Base-by-base conservation (phyloP, 2,888 invertebrate species). In the Ariolimax columbianus region DNA sequence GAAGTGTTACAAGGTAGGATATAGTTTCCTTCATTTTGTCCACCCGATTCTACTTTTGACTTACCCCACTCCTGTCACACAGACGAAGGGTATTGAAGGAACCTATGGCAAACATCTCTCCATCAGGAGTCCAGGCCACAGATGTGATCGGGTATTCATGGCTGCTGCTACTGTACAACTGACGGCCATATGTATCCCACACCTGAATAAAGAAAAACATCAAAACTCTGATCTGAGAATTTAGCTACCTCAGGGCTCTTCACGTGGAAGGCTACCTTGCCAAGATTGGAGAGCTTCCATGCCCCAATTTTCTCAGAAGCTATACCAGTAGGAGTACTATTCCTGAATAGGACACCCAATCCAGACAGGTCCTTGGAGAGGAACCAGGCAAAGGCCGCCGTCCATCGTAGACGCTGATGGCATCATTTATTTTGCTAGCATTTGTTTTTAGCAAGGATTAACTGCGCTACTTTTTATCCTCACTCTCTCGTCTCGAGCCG, bases 121-220 rank as follows among this genome's bases (percentile, higher is more conserved):
- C 99, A 89, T 97, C 96, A 0, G 97, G 97, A 75, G 97, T 96
- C 97, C 99, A 99, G 79, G 97, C 96, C 0, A 98, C 95, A 38
- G 97, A 96, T 0, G 98, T 98, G 81, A 99, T 97, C 0, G 99
- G 98, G 94, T 97, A 97, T 89, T 98, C 97, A 93, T 98, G 97
- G 0, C 96, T 95, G 4, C 91, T 87, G 92, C 98, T 98, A 72
- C 96, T 96, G 93, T 97, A 99, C 90, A 99, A 95, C 92, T 96
- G 96, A 86, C 97, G 96, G 0, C 99, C 99, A 93, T 96, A 97
- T 0, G 96, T 95, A 94, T 99, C 98, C 99, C 99, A 99, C 36
- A 99, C 94, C 95, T 95, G 86, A n/a, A 70, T 7, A 43, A 6
- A 63, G 23, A 63, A 38, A 40, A 72, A 72, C 17, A 19, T 3